A percentile compares a stretch with the other conserved stretches of the same genome.
These are phyloP conservation scores for Megaceryle torquata DNA, from an alignment of 2,113 vertebrate genomes.

Conservation along the genomic window DNA sequence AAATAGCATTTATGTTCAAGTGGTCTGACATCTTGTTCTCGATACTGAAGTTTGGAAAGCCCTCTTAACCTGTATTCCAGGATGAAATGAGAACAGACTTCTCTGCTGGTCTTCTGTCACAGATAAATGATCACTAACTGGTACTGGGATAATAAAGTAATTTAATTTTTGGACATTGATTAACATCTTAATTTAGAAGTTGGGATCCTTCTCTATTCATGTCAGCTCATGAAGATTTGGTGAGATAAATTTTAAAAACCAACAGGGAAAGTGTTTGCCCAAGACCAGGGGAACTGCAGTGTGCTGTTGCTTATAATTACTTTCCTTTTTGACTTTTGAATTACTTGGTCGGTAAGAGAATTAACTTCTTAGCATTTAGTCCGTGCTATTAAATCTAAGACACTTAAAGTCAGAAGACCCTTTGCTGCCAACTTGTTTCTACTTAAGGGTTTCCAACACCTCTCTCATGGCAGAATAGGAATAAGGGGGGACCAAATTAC, in stretches of 20 bases:
- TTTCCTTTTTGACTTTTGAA: background rate
- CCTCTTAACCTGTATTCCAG: background rate
- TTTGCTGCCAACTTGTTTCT: background rate
- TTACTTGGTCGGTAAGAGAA: background rate
- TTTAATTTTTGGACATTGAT: slow-evolving; percentile 41
- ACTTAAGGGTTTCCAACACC: background rate
- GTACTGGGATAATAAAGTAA: slow-evolving; percentile 40
- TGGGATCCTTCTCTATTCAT: slow-evolving; percentile 45
- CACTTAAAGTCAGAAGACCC: background rate
- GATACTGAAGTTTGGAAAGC: background rate
- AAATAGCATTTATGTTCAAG: background rate
- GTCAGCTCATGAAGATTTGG: slow-evolving; percentile 23
- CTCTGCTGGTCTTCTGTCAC: slow-evolving; percentile 10
- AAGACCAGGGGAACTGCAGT: background rate
- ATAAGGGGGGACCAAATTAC: background rate
- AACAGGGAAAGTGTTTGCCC: slow-evolving; percentile 1
- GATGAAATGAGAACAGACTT: background rate
- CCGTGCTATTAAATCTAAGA: background rate
- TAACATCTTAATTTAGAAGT: slow-evolving; percentile 43
- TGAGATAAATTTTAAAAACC: slow-evolving; percentile 37
- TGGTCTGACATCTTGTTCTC: background rate
- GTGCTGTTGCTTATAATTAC: background rate
- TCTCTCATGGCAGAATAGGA: background rate
- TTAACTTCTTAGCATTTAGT: background rate
- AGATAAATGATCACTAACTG: background rate